These are phyloP conservation scores for Herminia tarsipennalis DNA, from an alignment of 2,888 invertebrate species.

Conservation along the genomic window DNA sequence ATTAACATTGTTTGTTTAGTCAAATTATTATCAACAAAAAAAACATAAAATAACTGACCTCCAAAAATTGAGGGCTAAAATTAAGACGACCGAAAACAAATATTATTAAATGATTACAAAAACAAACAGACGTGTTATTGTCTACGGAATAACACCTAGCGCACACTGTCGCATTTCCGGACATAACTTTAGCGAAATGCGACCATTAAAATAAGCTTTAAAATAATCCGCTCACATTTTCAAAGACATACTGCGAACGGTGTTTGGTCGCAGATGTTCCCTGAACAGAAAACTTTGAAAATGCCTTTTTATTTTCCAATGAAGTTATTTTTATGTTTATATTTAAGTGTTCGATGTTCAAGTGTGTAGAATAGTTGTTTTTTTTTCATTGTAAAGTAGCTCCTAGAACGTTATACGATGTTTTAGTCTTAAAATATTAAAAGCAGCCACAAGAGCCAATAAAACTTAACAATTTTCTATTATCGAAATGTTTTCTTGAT, in stretches of 20 bases:
- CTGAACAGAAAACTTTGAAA: slow-evolving; percentile 36
- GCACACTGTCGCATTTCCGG: slow-evolving; percentile 47
- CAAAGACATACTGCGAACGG: slow-evolving; percentile 53
- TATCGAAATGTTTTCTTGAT: no score
- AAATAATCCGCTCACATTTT: slow-evolving; percentile 62
- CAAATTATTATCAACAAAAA: no score
- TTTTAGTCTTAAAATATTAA: no score
- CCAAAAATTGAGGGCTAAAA: no score
- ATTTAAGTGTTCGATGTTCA: background rate
- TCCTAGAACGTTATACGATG: no score
- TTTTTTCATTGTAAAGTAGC: no score
- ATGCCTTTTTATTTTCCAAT: slow-evolving; percentile 34
- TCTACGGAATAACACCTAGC: slow-evolving; percentile 37
- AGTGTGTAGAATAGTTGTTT: no score
- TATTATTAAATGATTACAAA: slow-evolving; percentile 12
- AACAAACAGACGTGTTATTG: slow-evolving; percentile 24
- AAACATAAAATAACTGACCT: no score
- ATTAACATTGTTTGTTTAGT: no score
- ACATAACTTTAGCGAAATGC: slow-evolving; percentile 54
- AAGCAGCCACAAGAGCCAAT: no score
- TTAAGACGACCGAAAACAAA: no score
- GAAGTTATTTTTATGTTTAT: slow-evolving; percentile 15
- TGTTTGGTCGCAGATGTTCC: slow-evolving; percentile 54
- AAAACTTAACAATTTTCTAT: no score
- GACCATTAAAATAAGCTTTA: slow-evolving; percentile 67